Evolutionary conservation across 2,113 vertebrate species (phyloP).

Genomic region (Paramormyrops kingsleyae): DNA sequence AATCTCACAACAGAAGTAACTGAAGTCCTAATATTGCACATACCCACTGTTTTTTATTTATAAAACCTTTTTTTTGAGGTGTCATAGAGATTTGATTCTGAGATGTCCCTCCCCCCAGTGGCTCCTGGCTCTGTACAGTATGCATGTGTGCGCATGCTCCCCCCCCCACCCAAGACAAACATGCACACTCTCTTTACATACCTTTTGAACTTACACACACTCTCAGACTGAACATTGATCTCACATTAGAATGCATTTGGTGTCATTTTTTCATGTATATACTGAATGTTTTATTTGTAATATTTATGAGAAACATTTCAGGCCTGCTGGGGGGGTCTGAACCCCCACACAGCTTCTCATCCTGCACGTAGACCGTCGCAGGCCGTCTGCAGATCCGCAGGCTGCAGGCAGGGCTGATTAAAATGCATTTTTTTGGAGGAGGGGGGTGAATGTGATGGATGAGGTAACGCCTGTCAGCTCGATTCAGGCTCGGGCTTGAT

Average conservation of each 20-base stretch:
- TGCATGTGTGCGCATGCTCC: neutral
- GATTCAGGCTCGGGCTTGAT: constrained; percentile 50
- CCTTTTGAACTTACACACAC: neutral
- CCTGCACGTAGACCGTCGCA: neutral
- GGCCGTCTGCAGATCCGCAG: neutral
- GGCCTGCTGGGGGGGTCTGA: neutral
- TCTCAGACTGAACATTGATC: neutral
- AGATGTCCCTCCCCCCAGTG: neutral
- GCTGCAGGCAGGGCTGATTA: constrained; percentile 45
- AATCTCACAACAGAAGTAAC: neutral
- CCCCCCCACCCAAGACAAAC: neutral
- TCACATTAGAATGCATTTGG: neutral
- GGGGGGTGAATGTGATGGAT: constrained; percentile 50
- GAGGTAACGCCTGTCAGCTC: constrained; percentile 49
- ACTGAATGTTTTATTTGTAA: neutral
- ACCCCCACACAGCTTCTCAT: neutral
- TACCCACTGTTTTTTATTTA: neutral
- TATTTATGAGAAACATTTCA: neutral
- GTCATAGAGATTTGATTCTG: neutral
- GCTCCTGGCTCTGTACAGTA: neutral
- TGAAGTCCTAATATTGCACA: neutral
- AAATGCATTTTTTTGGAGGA: constrained; percentile 44
- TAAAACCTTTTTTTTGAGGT: neutral
- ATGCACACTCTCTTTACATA: neutral
- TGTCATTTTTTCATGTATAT: neutral